Percentiles rank a stretch among this genome's conserved stretches.
Evolutionary conservation across 2,113 vertebrate genomes (phyloP).

Genomic region (Lonchura striata): DNA sequence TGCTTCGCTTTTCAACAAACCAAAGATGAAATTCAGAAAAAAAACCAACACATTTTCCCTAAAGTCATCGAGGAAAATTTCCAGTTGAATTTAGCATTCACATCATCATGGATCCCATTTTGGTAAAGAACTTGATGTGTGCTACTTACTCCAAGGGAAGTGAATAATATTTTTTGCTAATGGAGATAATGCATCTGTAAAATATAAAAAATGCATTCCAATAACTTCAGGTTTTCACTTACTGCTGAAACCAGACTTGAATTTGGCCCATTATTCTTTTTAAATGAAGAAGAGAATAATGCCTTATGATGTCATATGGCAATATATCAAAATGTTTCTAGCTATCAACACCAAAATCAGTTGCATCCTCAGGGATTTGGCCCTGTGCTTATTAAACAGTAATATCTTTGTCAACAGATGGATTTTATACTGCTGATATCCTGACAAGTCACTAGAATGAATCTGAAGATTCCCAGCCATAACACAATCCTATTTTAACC

Average conservation of each 20-base stretch:
- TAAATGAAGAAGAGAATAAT: neutral
- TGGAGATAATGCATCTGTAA: neutral
- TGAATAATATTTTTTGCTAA: neutral
- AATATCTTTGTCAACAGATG: constrained; percentile 23
- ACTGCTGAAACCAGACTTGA: neutral
- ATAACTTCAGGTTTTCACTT: neutral
- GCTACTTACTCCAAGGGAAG: neutral
- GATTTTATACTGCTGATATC: neutral
- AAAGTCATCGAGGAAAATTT: neutral
- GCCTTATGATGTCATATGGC: neutral
- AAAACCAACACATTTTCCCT: neutral
- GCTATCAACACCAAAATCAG: neutral
- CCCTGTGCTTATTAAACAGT: neutral
- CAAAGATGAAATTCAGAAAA: neutral
- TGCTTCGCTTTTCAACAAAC: neutral
- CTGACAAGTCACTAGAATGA: constrained; percentile 28
- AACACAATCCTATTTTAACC: constrained; percentile 60
- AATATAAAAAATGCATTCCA: neutral
- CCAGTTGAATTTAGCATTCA: neutral
- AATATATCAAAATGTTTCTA: neutral
- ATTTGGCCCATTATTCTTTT: neutral
- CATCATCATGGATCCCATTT: neutral
- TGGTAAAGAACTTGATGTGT: neutral
- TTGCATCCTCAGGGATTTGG: neutral
- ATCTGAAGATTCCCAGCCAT: constrained; percentile 38